These are phyloP conservation scores for Tenebrio molitor DNA, from an alignment of 1,140 invertebrate genomes.

Conservation along the genomic window DNA sequence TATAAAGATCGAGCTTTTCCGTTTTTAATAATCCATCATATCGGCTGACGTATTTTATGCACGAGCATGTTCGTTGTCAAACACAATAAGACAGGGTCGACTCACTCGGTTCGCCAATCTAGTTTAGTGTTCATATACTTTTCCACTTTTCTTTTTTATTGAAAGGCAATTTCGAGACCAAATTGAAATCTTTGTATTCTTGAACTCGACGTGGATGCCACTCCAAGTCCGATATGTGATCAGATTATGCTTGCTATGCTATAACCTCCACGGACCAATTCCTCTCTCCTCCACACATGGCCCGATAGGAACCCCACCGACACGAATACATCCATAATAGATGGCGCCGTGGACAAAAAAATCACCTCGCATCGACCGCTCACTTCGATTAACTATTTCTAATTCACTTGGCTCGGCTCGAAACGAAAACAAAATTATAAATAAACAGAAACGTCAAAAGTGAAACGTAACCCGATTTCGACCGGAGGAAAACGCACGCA, in stretches of 20 bases:
- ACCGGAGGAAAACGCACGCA: too few species aligned
- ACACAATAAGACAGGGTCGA: conserved; percentile 47
- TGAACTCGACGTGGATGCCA: conserved; percentile 62
- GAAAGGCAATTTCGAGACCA: conserved; percentile 66
- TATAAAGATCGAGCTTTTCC: conserved; percentile 44
- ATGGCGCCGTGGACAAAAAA: not conserved
- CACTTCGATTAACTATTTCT: conserved; percentile 17
- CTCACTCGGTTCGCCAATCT: conserved; percentile 52
- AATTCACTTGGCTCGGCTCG: conserved; percentile 7
- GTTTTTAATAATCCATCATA: conserved; percentile 47
- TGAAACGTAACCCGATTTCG: not conserved
- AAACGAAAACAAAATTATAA: conserved; percentile 17
- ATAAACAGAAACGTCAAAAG: conserved; percentile 8
- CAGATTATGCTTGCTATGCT: conserved; percentile 63
- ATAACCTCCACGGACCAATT: conserved; percentile 42
- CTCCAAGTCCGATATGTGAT: conserved; percentile 66
- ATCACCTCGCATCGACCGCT: not conserved
- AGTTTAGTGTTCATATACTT: conserved; percentile 63
- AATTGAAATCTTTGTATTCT: conserved; percentile 67
- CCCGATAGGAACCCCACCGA: not conserved
- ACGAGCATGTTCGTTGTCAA: conserved; percentile 53
- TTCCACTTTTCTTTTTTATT: conserved; percentile 61
- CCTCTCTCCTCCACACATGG: conserved; percentile 19
- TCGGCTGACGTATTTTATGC: conserved; percentile 47
- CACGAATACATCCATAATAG: conserved; percentile 20